A percentile compares a stretch with the other conserved stretches of the same genome.
These are phyloP conservation scores for Microcebus griseorufus DNA, from an alignment of 2,113 vertebrate genomes.

Conservation along the genomic window DNA sequence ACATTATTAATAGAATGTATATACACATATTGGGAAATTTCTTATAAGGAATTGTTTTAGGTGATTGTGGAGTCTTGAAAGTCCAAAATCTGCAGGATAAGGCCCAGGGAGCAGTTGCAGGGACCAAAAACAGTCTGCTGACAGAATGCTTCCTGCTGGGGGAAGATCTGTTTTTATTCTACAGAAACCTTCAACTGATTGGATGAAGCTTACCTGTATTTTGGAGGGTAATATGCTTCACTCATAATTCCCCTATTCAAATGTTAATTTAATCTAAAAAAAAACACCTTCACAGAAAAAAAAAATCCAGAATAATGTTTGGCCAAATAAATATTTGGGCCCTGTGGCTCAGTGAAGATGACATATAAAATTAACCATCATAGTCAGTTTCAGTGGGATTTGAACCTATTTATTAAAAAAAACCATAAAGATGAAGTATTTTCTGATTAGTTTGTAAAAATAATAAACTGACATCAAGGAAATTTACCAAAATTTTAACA, in stretches of 20 bases:
- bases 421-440: too few relatives aligned
- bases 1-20: not conserved
- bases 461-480: too few relatives aligned
- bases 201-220: not conserved
- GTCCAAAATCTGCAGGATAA: not conserved
- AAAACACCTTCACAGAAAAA: not conserved
- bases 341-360: not conserved
- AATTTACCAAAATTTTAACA: too few relatives aligned
- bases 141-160: not conserved
- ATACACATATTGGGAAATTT: not conserved
- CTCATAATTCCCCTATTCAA: not conserved
- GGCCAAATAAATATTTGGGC: not conserved
- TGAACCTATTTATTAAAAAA: not conserved
- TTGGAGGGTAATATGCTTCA: not conserved
- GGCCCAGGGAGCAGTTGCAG: not conserved
- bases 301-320: not conserved
- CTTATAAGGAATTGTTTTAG: not conserved
- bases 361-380: not conserved
- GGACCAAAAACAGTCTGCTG: not conserved
- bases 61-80: not conserved
- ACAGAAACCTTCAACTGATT: not conserved
- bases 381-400: not conserved
- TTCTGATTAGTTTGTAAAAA: too few relatives aligned
- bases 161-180: not conserved
- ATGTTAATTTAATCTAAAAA: not conserved